phyloP scores from a whole-genome alignment of 2,888 invertebrate species.

The Allacma fusca region DNA sequence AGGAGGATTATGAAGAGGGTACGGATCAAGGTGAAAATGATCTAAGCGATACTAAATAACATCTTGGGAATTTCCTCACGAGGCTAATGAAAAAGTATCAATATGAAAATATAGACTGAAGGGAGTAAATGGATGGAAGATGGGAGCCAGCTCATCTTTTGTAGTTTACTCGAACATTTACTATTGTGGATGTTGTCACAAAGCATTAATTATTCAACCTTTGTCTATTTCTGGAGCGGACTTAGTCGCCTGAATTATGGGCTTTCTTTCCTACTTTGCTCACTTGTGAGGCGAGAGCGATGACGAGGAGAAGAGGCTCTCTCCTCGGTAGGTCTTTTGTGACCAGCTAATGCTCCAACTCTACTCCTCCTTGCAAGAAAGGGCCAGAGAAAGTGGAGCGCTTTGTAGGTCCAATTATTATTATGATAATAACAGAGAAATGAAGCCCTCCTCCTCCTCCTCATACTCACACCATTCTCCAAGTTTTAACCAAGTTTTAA shows the following conservation, averaged over 20 bases:
- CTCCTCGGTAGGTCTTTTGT: constrained; percentile 24
- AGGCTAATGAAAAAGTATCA: background rate
- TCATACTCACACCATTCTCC: background rate
- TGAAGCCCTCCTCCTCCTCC: background rate
- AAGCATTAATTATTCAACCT: constrained; percentile 38
- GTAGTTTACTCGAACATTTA: background rate
- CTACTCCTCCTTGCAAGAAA: background rate
- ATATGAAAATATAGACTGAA: background rate
- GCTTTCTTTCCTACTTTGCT: constrained; percentile 27
- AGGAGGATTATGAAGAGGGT: too few species aligned
- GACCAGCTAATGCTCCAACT: background rate
- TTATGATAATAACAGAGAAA: background rate
- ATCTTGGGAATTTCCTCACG: too few species aligned
- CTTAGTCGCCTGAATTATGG: constrained; percentile 27
- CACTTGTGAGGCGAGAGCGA: constrained; percentile 2
- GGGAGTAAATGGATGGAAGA: background rate
- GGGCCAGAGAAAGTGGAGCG: background rate
- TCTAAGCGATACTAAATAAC: too few species aligned
- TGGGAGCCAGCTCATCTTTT: constrained; percentile 12
- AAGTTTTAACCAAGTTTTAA: constrained; percentile 19
- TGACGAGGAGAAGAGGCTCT: constrained; percentile 6
- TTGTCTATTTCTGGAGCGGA: constrained; percentile 32
- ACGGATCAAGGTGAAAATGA: too few species aligned
- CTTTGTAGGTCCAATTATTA: background rate
- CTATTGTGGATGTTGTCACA: constrained; percentile 31